Base-by-base conservation (phyloP, 2,797 vertebrate species). In the Luscinia megarhynchos region DNA sequence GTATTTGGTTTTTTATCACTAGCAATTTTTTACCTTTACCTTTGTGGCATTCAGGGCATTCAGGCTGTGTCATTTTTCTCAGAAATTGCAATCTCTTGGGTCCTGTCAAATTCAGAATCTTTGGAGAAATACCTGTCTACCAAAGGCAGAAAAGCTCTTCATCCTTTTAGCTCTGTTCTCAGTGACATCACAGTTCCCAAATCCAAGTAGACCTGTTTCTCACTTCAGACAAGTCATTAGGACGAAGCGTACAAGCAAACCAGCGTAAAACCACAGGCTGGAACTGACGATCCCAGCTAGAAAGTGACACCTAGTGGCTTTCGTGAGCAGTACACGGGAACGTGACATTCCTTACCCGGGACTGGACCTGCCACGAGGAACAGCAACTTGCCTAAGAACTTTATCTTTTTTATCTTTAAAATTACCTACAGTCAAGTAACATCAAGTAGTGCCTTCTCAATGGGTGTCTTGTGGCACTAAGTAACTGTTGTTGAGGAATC, bases 281-380 rank as follows among this genome's bases (percentile, higher is more conserved):
- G 15, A 74, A 6, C 4, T 38, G 21, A 27, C 12, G 45, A 12
- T 54, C 20, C 3, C 27, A 50, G 94, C 70, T 95, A 89, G 50
- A 80, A 78, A 24, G 5, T 77, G 97, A 96, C 97, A 97, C 94
- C 97, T 95, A 87, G 97, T 96, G 98, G 95, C 45, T 41, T 17
- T 59, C 46, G 27, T 26, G 64, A 53, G 73, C 94, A 95, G 79
- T 94, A 80, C 97, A 93, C 0, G 20, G 64, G 43, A 89, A 68
- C 20, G 2, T 78, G 72, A 38, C 54, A 4, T 27, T 63, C 22
- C 30, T 84, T 12, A 46, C 2, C 15, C 0, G 0, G 20, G 29
- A 62, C 46, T 74, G 11, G 63, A 43, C 6, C 12, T 5, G 17
- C 46, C 26, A 0, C 3, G 5, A 11, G 23, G 27, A 84, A 13